These are phyloP conservation scores for Noctua fimbriata DNA, from an alignment of 2,888 invertebrate species.

Conservation along the genomic window DNA sequence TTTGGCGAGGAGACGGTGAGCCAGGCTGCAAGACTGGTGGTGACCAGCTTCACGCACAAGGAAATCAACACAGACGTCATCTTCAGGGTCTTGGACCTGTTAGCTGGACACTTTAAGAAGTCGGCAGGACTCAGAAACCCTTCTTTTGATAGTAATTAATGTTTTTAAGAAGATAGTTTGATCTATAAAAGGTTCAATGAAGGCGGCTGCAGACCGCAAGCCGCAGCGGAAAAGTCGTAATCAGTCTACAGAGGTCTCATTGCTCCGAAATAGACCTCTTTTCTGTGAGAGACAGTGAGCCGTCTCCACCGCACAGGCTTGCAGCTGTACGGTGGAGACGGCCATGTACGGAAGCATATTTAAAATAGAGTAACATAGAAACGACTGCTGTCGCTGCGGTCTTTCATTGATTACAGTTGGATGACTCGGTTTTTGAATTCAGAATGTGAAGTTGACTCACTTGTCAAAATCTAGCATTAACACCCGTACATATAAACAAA, in stretches of 20 bases:
- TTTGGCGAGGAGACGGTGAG: conserved; percentile 79
- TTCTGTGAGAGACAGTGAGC: background rate
- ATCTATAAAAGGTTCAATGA: background rate
- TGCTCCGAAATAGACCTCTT: background rate
- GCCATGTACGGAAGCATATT: no score
- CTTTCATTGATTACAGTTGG: background rate
- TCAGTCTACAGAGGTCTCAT: background rate
- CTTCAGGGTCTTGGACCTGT: conserved; percentile 78
- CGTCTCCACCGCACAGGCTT: no score
- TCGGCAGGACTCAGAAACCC: conserved; percentile 77
- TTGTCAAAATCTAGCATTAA: background rate
- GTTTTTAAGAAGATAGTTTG: background rate
- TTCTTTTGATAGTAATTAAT: conserved; percentile 78
- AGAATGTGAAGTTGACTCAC: background rate
- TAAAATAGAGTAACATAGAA: background rate
- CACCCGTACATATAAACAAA: no score
- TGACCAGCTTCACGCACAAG: conserved; percentile 76
- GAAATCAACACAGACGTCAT: conserved; percentile 78
- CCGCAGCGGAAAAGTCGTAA: background rate
- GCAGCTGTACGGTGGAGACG: no score
- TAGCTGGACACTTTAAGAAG: conserved; percentile 79
- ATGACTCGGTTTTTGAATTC: no score
- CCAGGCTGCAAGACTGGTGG: conserved; percentile 68
- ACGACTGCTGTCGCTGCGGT: background rate
- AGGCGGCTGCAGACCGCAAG: background rate